Conservation (phyloP, 1,140 invertebrate species). For the Drosophila subobscura region DNA sequence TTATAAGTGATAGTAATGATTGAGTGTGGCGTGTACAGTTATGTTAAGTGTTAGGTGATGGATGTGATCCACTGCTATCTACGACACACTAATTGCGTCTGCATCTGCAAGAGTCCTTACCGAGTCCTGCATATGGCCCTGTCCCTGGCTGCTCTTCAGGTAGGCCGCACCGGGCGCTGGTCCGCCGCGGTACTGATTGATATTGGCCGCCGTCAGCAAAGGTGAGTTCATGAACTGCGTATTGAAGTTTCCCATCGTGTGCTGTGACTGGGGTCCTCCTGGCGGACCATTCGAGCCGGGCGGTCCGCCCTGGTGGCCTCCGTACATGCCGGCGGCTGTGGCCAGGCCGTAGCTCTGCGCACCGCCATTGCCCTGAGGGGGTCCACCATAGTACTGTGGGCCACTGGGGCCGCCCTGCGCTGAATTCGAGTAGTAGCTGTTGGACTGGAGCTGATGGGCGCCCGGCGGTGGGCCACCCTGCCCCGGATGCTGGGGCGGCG, state of each 20-base stretch:
- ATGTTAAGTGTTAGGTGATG: constrained; percentile 5
- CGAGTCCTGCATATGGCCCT: constrained; percentile 84
- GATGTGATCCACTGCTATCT: too few relatives aligned
- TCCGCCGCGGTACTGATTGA: constrained; percentile 80
- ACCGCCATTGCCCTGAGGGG: constrained; percentile 83
- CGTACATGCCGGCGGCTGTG: constrained; percentile 84
- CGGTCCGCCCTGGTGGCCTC: constrained; percentile 81
- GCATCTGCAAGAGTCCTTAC: constrained; percentile 61
- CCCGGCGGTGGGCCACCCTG: constrained; percentile 82
- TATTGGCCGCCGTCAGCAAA: constrained; percentile 74
- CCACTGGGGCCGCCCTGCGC: constrained; percentile 84
- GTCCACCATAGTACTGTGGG: constrained; percentile 79
- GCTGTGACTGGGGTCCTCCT: constrained; percentile 73
- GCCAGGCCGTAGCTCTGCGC: constrained; percentile 85
- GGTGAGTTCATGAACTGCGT: constrained; percentile 83
- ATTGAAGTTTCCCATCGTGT: constrained; percentile 83
- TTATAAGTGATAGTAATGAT: too few relatives aligned
- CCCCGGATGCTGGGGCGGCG: constrained; percentile 84
- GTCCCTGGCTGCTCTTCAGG: constrained; percentile 85
- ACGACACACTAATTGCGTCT: too few relatives aligned
- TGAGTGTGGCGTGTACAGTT: too few relatives aligned
- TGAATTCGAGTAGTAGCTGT: constrained; percentile 86
- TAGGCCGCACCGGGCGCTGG: constrained; percentile 85
- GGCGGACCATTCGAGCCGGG: constrained; percentile 65
- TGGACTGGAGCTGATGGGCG: constrained; percentile 86